A percentile compares a stretch with the other conserved stretches of the same genome.
Evolutionary conservation across 2,797 vertebrate genomes (phyloP).

Genomic region (Cirrhinus mrigala): DNA sequence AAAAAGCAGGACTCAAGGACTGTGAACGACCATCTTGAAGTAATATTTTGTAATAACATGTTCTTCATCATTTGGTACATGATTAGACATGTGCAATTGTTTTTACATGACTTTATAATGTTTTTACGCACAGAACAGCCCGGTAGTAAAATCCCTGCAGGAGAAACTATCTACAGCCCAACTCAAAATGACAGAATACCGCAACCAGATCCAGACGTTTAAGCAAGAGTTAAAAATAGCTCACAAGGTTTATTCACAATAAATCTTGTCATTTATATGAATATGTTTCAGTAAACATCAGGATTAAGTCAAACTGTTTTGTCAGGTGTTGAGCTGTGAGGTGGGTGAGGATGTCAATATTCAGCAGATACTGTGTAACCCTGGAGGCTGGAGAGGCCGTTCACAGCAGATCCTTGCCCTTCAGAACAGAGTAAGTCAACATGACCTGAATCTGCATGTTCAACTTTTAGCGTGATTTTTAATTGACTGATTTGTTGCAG

Average conservation of each 20-base stretch:
- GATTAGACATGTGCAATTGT: background rate
- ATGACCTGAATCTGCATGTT: background rate
- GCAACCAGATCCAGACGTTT: slow-evolving; percentile 88
- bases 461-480: background rate
- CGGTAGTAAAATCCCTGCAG: slow-evolving; percentile 84
- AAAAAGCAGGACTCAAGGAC: slow-evolving; percentile 58
- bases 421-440: slow-evolving; percentile 84
- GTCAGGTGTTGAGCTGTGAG: slow-evolving; percentile 87
- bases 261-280: background rate
- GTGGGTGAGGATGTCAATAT: slow-evolving; percentile 90
- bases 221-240: slow-evolving; percentile 91
- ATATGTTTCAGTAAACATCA: background rate
- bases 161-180: slow-evolving; percentile 86
- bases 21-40: slow-evolving; percentile 21
- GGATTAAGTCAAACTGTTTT: slow-evolving; percentile 6
- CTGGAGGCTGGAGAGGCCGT: slow-evolving; percentile 88
- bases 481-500: background rate
- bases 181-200: slow-evolving; percentile 86
- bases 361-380: slow-evolving; percentile 81
- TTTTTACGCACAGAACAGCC: slow-evolving; percentile 70
- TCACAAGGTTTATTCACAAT: slow-evolving; percentile 84
- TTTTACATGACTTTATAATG: background rate
- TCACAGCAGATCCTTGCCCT: slow-evolving; percentile 92
- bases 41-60: background rate
- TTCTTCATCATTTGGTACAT: background rate